Base-by-base conservation (phyloP, 2,113 vertebrate genomes). In the Sylvilagus bachmani region DNA sequence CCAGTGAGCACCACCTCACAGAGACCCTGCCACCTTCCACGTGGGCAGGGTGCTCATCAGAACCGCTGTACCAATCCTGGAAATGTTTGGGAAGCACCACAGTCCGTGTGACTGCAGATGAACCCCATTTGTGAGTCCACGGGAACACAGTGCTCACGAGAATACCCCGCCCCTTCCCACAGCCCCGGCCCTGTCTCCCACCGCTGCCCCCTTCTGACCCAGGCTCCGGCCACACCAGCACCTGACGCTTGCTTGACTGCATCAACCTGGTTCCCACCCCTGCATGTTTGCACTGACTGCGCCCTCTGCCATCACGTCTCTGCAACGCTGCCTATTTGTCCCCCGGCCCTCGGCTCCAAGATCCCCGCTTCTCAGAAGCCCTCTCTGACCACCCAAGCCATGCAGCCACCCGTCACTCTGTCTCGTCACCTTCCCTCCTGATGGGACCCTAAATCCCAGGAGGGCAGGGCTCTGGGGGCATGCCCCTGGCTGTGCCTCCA, bases 1-100 rank as follows among this genome's bases (percentile, higher is more conserved):
- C n/a, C 85, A 36, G 61, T 21, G 44, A 67, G 64, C 61, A 64
- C 27, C 17, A 73, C 5, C 38, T 55, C 38, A 73, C 77, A 93
- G 67, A 96, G 86, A 86, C n/a, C 6, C 49, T 13, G 8, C 49
- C 21, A 66, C 25, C 9, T 33, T 62, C 62, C 53, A 33, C 12
- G 24, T 62, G 87, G 21, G 12, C 38, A 74, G 44, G 19, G 62
- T 2, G 38, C 16, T 90, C 67, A 58, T 75, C 53, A 44, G 81
- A 92, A 77, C 31, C 81, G 44, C 70, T 66, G 55, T 81, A 69
- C 4, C 4, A 11, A 61, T 55, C 58, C 51, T 80, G 31, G 17
- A 64, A 44, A 71, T 70, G 94, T 66, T 89, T 86, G 44, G 61
- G 80, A 49, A 69, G 73, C 31, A 91, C 82, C 92, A 81, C 5